phyloP scores from a whole-genome alignment of 2,888 invertebrate genomes.

The Malthinus seriepunctatus region DNA sequence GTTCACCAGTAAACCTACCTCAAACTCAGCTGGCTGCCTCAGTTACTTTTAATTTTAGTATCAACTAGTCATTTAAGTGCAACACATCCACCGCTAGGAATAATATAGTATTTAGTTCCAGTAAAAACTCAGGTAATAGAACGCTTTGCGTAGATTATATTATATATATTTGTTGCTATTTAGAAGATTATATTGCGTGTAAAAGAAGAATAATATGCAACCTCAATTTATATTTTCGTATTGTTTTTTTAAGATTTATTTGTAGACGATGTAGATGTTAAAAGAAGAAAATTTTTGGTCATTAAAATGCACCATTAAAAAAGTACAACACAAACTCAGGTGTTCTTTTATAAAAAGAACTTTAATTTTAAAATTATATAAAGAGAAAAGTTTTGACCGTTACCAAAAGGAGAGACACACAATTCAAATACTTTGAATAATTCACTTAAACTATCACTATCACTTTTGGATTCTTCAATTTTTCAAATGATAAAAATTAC shows the following conservation, averaged over 20 bases:
- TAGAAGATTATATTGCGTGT: conserved; percentile 30
- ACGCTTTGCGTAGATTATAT: conserved; percentile 28
- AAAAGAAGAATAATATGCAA: conserved; percentile 20
- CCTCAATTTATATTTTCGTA: conserved; percentile 31
- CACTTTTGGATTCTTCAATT: too few species aligned
- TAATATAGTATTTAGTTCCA: conserved; percentile 34
- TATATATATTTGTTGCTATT: conserved; percentile 33
- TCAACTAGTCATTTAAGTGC: conserved; percentile 37
- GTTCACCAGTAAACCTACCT: conserved; percentile 29
- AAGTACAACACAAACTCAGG: conserved; percentile 4
- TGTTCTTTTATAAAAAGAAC: conserved; percentile 1
- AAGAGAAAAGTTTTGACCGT: too few species aligned
- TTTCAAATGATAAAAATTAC: too few species aligned
- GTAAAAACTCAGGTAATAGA: conserved; percentile 31
- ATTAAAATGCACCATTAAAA: not conserved
- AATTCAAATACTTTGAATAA: too few species aligned
- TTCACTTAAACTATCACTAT: too few species aligned
- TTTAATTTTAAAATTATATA: not conserved
- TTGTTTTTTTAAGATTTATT: conserved; percentile 19
- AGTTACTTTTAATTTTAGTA: conserved; percentile 32
- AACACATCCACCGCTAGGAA: conserved; percentile 33
- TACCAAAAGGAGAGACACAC: too few species aligned
- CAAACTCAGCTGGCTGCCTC: conserved; percentile 40
- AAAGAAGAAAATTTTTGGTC: conserved; percentile 5
- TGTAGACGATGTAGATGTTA: conserved; percentile 23